Base-by-base conservation (phyloP, 2,888 invertebrate genomes). In the Sarcophaga carnaria region DNA sequence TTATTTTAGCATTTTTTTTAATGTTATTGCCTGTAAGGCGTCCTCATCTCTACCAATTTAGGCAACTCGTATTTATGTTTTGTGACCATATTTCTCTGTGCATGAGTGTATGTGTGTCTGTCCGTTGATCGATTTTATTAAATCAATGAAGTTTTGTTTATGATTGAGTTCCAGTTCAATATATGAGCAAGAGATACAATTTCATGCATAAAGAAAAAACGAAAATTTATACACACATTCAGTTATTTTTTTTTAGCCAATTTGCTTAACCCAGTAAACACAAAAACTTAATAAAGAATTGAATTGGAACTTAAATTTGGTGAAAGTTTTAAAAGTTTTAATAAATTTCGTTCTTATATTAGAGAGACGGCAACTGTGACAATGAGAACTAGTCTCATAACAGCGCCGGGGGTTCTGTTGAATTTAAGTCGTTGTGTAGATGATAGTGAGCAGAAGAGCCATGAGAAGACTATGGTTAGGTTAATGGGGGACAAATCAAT, bases 11-110 rank as follows among this genome's bases (percentile, higher is more conserved):
- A 20, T 80, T 59, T 22, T 63, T 59, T 22, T 63, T 70, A 62
- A 37, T 45, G 47, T 62, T 66, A 54, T 60, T 78, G 75, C 64
- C 69, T 63, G 47, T 71, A 75, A 80, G 82, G 81, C 83, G 83
- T 86, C 83, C 84, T 84, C 70, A 59, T 71, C 77, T 85, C 82
- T 75, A 78, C 85, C 87, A 88, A 80, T 87, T 88, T 83, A 64
- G 85, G 88, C 80, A 87, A 81, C 83, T 80, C 83, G 74, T 75
- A 49, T 83, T 77, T 80, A 49, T 45, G 71, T 75, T 75, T 84
- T 75, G 70, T 88, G 67, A 60, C 47, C 75, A 79, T 72, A 81
- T 82, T 84, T 77, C 79, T 63, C 5, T 70, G 22, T 83, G 8
- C 60, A 47, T 72, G 12, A 27, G 12, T 71, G 22, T 69, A 14